phyloP scores from a whole-genome alignment of 2,888 invertebrate genomes.

The Unio pictorum region DNA sequence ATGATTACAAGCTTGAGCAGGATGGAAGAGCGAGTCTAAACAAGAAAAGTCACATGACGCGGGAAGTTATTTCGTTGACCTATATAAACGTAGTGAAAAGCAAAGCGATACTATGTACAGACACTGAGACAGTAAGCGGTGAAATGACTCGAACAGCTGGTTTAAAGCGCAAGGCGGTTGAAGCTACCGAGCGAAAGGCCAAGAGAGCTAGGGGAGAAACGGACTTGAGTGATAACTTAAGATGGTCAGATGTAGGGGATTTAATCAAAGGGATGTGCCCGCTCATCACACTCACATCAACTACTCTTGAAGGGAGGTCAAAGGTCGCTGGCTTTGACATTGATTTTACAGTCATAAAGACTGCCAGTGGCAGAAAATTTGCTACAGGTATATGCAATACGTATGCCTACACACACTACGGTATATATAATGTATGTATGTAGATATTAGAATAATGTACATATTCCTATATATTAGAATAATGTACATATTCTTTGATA shows the following conservation, averaged over 20 bases:
- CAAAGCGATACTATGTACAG: too few species aligned
- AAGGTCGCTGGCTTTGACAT: constrained; percentile 70
- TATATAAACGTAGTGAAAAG: too few species aligned
- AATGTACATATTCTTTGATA: too few species aligned
- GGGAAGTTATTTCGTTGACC: too few species aligned
- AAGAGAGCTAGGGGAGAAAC: constrained; percentile 64
- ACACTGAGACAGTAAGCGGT: too few species aligned
- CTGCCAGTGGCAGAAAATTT: constrained; percentile 68
- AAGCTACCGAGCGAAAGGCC: constrained; percentile 45
- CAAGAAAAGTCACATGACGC: too few species aligned
- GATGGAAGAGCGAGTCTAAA: too few species aligned
- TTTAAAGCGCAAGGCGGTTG: constrained; percentile 78
- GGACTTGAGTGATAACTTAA: constrained; percentile 49
- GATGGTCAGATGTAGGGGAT: constrained; percentile 56
- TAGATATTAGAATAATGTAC: too few species aligned
- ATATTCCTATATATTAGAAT: too few species aligned
- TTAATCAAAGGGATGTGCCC: constrained; percentile 53
- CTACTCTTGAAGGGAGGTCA: constrained; percentile 45
- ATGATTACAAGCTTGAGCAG: too few species aligned
- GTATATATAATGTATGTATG: too few species aligned
- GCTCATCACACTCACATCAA: constrained; percentile 51
- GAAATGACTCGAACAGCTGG: constrained; percentile 16
- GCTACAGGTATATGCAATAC: constrained; percentile 50
- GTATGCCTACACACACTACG: background rate
- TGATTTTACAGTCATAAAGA: constrained; percentile 68